Percentiles rank a stretch among this genome's conserved stretches.
These are phyloP conservation scores for Etheostoma spectabile DNA, from an alignment of 2,113 vertebrate species.

Conservation along the genomic window DNA sequence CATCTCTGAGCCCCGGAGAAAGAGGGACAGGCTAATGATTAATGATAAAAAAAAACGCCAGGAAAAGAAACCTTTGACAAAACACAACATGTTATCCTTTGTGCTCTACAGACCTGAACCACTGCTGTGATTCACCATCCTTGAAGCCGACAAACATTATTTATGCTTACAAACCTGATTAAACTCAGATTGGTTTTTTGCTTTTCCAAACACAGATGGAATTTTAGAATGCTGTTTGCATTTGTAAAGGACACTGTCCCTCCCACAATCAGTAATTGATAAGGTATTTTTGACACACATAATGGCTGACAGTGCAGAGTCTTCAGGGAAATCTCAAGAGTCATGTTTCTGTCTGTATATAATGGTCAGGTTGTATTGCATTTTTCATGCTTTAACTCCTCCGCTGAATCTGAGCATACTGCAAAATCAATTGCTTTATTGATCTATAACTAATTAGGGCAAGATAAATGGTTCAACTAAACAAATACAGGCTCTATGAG, in stretches of 20 bases:
- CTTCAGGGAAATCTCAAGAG: conserved; percentile 75
- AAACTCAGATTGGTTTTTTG: conserved; percentile 30
- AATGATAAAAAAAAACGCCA: conserved; percentile 80
- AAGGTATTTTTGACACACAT: conserved; percentile 56
- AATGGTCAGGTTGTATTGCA: conserved; percentile 72
- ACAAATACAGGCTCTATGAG: conserved; percentile 83
- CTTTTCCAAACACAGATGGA: conserved; percentile 29
- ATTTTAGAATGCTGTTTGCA: conserved; percentile 34
- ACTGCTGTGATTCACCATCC: conserved; percentile 57
- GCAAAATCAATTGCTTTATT: conserved; percentile 87
- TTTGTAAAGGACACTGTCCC: neutral
- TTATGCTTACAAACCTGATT: conserved; percentile 53
- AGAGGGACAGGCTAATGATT: conserved; percentile 81
- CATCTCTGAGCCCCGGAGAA: conserved; percentile 74
- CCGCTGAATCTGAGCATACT: conserved; percentile 71
- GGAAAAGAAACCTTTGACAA: conserved; percentile 67
- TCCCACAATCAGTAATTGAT: conserved; percentile 31
- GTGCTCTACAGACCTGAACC: conserved; percentile 56
- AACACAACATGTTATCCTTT: conserved; percentile 73
- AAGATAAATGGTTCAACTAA: conserved; percentile 84
- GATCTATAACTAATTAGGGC: conserved; percentile 86
- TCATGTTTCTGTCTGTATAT: conserved; percentile 76
- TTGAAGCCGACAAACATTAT: conserved; percentile 39
- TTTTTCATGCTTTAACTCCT: conserved; percentile 79
- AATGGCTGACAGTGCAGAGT: conserved; percentile 54